These are phyloP conservation scores for Pithys albifrons DNA, from an alignment of 2,113 vertebrate genomes.

Conservation along the genomic window DNA sequence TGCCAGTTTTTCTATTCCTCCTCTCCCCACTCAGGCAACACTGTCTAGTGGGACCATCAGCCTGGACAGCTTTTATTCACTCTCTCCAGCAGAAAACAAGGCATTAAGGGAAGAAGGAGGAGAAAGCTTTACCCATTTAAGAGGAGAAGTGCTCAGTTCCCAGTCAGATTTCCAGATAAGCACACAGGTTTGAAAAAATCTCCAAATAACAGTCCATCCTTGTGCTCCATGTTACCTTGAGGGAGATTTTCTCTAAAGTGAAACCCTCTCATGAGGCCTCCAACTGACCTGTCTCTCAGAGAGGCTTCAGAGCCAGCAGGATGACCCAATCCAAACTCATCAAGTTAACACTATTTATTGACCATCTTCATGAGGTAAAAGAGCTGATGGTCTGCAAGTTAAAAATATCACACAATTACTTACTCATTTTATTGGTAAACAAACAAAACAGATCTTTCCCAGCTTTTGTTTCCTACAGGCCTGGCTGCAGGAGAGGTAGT, in stretches of 20 bases:
- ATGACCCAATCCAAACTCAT: neutral
- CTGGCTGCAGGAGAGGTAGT: neutral
- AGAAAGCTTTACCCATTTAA: neutral
- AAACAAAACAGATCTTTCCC: neutral
- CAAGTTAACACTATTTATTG: rapidly evolving
- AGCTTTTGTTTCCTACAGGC: neutral
- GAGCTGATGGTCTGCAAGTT: neutral
- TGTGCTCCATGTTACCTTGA: neutral
- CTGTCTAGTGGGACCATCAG: rapidly evolving
- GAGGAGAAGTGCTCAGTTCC: neutral
- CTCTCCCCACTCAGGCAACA: neutral
- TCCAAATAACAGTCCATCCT: neutral
- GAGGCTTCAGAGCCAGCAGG: neutral
- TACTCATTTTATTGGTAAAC: neutral
- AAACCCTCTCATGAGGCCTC: neutral
- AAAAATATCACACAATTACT: neutral
- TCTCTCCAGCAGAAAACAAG: neutral
- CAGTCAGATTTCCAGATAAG: neutral
- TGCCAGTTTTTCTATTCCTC: neutral
- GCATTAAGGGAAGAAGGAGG: neutral
- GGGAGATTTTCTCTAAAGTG: neutral
- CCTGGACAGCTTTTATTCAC: neutral
- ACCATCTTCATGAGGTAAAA: neutral
- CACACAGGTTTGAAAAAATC: neutral
- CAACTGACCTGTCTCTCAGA: neutral